Percentiles rank a stretch among this genome's conserved stretches.
These are phyloP conservation scores for human (Homo sapiens) DNA, from an alignment of 2,113 vertebrate species.

Conservation along the genomic window DNA sequence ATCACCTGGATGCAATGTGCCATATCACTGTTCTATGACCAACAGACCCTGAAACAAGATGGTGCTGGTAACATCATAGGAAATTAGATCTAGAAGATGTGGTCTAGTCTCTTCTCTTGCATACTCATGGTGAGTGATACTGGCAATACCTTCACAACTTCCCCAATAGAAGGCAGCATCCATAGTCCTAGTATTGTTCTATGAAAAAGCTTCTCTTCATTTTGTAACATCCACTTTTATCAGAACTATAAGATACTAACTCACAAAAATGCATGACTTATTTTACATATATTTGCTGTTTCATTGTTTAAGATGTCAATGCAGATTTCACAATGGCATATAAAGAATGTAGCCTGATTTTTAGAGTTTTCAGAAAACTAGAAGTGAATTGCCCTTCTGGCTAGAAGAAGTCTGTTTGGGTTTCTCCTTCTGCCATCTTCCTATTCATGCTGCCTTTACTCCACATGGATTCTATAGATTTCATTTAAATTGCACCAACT, in stretches of 20 bases:
- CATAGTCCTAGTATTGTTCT: slow-evolving; percentile 50
- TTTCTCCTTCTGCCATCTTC: slow-evolving; percentile 55
- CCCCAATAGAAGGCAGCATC: slow-evolving; percentile 32
- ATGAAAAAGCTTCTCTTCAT: slow-evolving; percentile 42
- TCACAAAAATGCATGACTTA: slow-evolving; percentile 57
- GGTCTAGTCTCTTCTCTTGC: not conserved
- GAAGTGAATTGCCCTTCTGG: slow-evolving; percentile 84
- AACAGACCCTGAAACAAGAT: not conserved
- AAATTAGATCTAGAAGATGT: not conserved
- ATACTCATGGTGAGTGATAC: slow-evolving; percentile 9
- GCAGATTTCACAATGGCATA: slow-evolving; percentile 69
- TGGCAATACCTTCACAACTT: slow-evolving; percentile 35
- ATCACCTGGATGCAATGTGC: not conserved
- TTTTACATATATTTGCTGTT: slow-evolving; percentile 74
- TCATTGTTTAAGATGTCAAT: slow-evolving; percentile 60
- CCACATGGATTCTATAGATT: slow-evolving; percentile 84
- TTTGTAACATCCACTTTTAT: slow-evolving; percentile 49
- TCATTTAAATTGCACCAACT: slow-evolving; percentile 84
- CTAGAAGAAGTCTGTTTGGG: slow-evolving; percentile 85
- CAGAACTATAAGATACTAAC: slow-evolving; percentile 35
- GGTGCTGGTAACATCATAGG: not conserved
- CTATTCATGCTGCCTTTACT: slow-evolving; percentile 77
- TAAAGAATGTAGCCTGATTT: slow-evolving; percentile 79
- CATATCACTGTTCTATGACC: not conserved
- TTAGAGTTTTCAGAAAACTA: slow-evolving; percentile 84